phyloP scores from a whole-genome alignment of 2,888 invertebrate species.

The Tachina fera region DNA sequence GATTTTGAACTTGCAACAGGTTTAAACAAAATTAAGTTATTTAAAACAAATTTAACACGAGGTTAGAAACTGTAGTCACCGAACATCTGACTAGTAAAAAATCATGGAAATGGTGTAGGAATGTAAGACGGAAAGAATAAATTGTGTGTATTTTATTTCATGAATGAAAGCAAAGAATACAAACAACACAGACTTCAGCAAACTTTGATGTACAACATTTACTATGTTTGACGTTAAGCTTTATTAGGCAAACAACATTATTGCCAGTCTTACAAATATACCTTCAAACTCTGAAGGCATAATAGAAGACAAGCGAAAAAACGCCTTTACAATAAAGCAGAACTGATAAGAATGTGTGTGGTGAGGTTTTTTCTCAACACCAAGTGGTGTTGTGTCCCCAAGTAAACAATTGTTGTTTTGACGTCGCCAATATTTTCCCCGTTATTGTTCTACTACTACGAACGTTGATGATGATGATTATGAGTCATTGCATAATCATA shows the following conservation, averaged over 20 bases:
- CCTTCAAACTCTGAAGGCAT: constrained; percentile 3
- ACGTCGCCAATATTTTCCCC: constrained; percentile 6
- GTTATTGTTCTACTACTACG: neutral
- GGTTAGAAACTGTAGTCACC: no score
- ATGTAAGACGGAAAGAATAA: constrained; percentile 1
- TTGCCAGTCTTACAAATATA: constrained; percentile 3
- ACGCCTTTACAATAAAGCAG: constrained; percentile 18
- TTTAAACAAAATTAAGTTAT: no score
- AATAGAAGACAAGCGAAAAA: neutral
- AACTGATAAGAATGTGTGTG: neutral
- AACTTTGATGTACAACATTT: constrained; percentile 53
- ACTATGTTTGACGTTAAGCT: constrained; percentile 62
- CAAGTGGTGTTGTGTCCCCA: neutral
- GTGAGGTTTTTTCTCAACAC: neutral
- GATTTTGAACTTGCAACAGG: no score
- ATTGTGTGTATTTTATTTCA: constrained; percentile 36
- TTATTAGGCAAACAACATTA: constrained; percentile 57
- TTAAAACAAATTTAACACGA: no score
- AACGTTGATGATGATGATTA: constrained; percentile 14
- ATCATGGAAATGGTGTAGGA: constrained; percentile 38
- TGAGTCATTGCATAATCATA: constrained; percentile 53
- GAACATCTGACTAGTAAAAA: neutral
- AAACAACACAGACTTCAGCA: constrained; percentile 19
- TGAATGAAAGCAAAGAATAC: constrained; percentile 60
- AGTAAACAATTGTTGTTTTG: constrained; percentile 13